Evolutionary conservation across 2,113 vertebrate species (phyloP).

Genomic region (Rhinogobius similis): DNA sequence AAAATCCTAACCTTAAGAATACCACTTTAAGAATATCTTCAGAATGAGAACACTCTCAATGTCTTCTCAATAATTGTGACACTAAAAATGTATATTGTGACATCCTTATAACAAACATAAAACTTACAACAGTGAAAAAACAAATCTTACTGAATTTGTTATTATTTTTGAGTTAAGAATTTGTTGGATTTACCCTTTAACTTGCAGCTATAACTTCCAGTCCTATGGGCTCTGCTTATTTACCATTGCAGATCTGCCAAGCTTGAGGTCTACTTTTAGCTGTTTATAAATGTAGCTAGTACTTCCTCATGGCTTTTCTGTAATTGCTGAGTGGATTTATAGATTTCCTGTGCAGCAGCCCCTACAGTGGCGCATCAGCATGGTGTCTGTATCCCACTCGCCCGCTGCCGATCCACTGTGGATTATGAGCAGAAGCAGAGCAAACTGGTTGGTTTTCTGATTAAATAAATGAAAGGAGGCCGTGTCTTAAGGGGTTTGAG

Average conservation of each 20-base stretch:
- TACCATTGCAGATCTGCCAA: background rate
- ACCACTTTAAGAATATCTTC: too few relatives aligned
- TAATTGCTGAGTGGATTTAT: constrained; percentile 12
- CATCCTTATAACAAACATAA: too few relatives aligned
- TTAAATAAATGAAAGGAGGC: constrained; percentile 32
- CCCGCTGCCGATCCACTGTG: constrained; percentile 9
- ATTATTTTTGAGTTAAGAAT: too few relatives aligned
- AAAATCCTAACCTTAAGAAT: too few relatives aligned
- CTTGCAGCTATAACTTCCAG: background rate
- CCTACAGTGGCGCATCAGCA: constrained; percentile 1
- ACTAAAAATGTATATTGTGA: too few relatives aligned
- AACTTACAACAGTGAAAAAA: too few relatives aligned
- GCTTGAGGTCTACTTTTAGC: background rate
- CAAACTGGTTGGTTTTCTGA: constrained; percentile 6
- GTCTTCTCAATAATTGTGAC: background rate
- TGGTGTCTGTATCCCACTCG: constrained; percentile 2
- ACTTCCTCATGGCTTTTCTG: background rate
- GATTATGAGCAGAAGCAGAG: constrained; percentile 31
- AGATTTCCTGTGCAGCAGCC: constrained; percentile 8
- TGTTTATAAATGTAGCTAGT: background rate
- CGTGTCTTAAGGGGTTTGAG: constrained; percentile 14
- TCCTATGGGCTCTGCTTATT: background rate
- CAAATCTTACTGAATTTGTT: too few relatives aligned
- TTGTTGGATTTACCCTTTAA: background rate
- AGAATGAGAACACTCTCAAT: too few relatives aligned